phyloP scores from a whole-genome alignment of 2,797 vertebrate species.

The Diplodus puntazzo region DNA sequence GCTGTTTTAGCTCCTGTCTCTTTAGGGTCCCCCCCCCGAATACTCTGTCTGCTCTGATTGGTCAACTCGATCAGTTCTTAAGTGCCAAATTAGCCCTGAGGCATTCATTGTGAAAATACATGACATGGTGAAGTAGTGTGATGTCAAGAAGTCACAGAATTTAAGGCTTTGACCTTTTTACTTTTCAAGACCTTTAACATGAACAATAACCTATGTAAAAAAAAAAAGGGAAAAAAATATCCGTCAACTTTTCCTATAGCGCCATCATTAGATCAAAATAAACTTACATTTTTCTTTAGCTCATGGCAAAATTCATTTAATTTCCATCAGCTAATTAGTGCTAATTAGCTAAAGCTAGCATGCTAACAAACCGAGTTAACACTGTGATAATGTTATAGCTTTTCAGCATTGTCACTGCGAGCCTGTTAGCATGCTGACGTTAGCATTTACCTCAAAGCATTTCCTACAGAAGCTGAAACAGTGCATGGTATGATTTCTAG shows the following conservation, averaged over 20 bases:
- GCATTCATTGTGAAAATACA: too few relatives aligned
- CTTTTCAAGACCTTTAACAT: too few relatives aligned
- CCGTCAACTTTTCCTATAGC: not conserved
- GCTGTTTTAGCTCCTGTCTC: too few relatives aligned
- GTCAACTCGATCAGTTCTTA: too few relatives aligned
- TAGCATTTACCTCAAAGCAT: conserved; percentile 25
- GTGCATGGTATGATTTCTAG: conserved; percentile 49
- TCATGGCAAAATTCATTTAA: conserved; percentile 1
- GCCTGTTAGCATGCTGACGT: conserved; percentile 14
- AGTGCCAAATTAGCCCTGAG: too few relatives aligned
- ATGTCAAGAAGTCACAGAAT: too few relatives aligned
- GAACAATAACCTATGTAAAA: too few relatives aligned
- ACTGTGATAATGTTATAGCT: not conserved
- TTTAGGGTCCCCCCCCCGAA: too few relatives aligned
- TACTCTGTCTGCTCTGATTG: too few relatives aligned
- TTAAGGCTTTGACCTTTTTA: too few relatives aligned
- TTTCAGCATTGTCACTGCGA: not conserved
- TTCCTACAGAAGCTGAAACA: conserved; percentile 36
- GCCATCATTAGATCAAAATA: not conserved
- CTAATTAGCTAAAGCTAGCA: conserved; percentile 4
- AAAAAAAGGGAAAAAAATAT: not conserved
- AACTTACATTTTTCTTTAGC: not conserved
- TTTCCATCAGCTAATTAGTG: conserved; percentile 1
- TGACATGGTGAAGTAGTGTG: too few relatives aligned
- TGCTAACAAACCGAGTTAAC: not conserved